phyloP scores from a whole-genome alignment of 1,140 invertebrate genomes.

The Psilanteris sp. region DNA sequence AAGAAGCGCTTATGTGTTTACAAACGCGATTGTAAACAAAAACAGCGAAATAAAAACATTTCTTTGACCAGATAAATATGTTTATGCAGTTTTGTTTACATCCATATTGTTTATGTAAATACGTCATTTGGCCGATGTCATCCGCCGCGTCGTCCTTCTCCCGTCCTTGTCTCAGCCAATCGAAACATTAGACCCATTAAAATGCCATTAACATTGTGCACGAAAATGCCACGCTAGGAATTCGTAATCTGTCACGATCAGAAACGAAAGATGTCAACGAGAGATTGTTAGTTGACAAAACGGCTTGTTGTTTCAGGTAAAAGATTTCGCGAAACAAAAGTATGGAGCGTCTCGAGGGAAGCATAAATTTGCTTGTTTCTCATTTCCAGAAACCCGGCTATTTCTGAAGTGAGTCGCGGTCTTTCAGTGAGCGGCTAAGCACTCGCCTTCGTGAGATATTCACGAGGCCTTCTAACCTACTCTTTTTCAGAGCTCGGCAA shows the following conservation, averaged over 20 bases:
- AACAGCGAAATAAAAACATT: too few relatives aligned
- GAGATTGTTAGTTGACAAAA: constrained; percentile 41
- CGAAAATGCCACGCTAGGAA: too few relatives aligned
- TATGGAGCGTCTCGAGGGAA: neutral
- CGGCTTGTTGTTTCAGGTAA: constrained; percentile 16
- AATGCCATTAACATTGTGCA: too few relatives aligned
- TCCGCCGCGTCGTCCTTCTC: too few relatives aligned
- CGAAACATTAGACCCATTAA: too few relatives aligned
- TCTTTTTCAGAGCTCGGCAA: constrained; percentile 70
- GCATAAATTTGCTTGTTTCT: constrained; percentile 57
- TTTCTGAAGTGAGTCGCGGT: constrained; percentile 54
- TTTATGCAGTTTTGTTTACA: too few relatives aligned
- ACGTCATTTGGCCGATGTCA: too few relatives aligned
- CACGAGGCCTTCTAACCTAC: constrained; percentile 69
- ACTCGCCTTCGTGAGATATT: constrained; percentile 74
- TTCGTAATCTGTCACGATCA: neutral
- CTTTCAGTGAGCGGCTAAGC: constrained; percentile 51
- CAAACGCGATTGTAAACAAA: too few relatives aligned
- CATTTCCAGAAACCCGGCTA: constrained; percentile 42
- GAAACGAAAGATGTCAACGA: constrained; percentile 30
- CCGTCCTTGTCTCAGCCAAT: too few relatives aligned
- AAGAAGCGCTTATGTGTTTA: too few relatives aligned
- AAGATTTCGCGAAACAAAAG: constrained; percentile 20
- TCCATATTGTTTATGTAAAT: too few relatives aligned
- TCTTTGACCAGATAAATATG: too few relatives aligned